A percentile compares a stretch with the other conserved stretches of the same genome.
phyloP scores from a whole-genome alignment of 2,888 invertebrate species.

The Acanthococcus lagerstroemiae region DNA sequence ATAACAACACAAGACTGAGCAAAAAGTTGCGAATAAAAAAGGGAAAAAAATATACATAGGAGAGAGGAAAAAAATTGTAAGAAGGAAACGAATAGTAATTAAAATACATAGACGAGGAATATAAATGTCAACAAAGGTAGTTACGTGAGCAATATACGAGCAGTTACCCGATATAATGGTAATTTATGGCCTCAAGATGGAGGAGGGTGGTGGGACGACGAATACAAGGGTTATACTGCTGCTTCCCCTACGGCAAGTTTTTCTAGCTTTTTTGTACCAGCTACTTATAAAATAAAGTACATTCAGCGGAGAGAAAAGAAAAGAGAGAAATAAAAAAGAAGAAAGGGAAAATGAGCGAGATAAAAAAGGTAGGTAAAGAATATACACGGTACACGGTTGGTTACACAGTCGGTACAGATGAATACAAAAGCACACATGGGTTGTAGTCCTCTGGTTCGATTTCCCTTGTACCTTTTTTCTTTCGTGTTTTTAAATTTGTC shows the following conservation, averaged over 20 bases:
- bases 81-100: conserved; percentile 26
- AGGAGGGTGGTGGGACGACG: too few species aligned
- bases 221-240: neutral
- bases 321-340: neutral
- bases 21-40: neutral
- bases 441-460: too few species aligned
- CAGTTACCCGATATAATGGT: conserved; percentile 27
- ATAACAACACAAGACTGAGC: too few species aligned
- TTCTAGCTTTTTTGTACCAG: neutral
- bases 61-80: neutral
- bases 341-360: neutral
- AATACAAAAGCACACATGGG: too few species aligned
- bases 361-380: neutral
- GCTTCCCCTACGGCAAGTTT: neutral
- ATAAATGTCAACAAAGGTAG: conserved; percentile 29
- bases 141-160: conserved; percentile 29
- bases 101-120: conserved; percentile 28
- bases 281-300: too few species aligned
- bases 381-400: too few species aligned
- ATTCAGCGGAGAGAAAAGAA: too few species aligned
- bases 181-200: conserved; percentile 28
- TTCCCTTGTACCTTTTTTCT: too few species aligned
- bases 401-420: too few species aligned
- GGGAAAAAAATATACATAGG: neutral
- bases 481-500: too few species aligned